phyloP scores from a whole-genome alignment of 1,140 invertebrate genomes.

The Drusus annulatus region DNA sequence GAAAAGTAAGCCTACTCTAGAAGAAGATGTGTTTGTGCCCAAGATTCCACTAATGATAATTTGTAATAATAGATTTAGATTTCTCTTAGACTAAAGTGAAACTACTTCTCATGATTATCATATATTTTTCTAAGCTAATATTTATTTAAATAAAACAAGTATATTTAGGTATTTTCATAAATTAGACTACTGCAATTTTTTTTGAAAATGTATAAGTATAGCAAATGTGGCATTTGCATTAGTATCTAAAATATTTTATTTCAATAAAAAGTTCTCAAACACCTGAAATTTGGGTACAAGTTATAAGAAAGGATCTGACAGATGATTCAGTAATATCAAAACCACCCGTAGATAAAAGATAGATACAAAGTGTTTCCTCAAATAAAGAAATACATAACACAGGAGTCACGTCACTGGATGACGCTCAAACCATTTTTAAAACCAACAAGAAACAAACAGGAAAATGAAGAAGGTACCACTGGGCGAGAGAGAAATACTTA shows the following conservation, averaged over 20 bases:
- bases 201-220: conserved; percentile 4
- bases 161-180: conserved; percentile 31
- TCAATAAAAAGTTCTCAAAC: conserved; percentile 1
- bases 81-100: conserved; percentile 41
- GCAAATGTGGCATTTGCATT: neutral
- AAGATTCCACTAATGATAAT: conserved; percentile 49
- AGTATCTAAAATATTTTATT: conserved; percentile 2
- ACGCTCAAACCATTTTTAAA: no score
- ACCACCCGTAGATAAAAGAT: no score
- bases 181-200: conserved; percentile 4
- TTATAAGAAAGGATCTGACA: no score
- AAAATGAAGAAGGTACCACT: neutral
- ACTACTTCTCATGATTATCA: conserved; percentile 7
- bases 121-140: conserved; percentile 32
- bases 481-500: conserved; percentile 16
- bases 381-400: no score
- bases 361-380: no score
- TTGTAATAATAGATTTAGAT: conserved; percentile 47
- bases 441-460: neutral
- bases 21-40: conserved; percentile 46
- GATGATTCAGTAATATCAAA: no score
- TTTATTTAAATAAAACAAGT: conserved; percentile 37
- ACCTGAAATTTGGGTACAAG: neutral
- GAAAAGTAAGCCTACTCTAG: conserved; percentile 42
- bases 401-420: no score